Base-by-base conservation (phyloP, 2,113 vertebrate genomes). In the Colius striatus region DNA sequence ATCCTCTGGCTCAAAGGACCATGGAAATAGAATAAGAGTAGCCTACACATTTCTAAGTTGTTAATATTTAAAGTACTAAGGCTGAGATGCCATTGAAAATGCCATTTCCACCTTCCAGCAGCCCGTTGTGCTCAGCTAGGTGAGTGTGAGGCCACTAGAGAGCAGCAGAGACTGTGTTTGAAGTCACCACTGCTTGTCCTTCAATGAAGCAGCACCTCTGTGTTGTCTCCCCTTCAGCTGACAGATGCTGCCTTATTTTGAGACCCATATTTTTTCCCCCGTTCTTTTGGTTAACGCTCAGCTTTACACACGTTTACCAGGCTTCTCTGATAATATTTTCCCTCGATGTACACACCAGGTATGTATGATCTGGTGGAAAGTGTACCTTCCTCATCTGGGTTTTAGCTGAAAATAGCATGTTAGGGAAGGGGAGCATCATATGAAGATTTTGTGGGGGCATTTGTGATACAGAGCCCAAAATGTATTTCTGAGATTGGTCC, bases 161-260 rank as follows among this genome's bases (percentile, higher is more conserved):
- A 26, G 95, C 96, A 82, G 92, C 96, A 97, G 92, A 97, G 97
- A 97, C 97, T 82, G 96, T 7, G 61, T 27, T 34, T 74, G 38
- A 72, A 89, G 47, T 30, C 61, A 13, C 3, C 2, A 2, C 14
- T 1, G 25, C 0, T 3, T 5, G 26, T 25, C 22, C 9, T 19
- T 18, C 30, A 7, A 6, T 4, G n/a, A 14, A 19, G 48, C 26
- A 3, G 34, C 55, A 6, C 6, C 17, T 12, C 11, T 3, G 25
- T 2, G 8, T 6, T 15, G 5, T 8, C 16, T 16, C 7, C 43
- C 67, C 55, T 62, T 63, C 27, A 27, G 2, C 6, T 34, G 32
- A 19, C 61, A 54, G 34, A 15, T 14, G 45, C 13, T 38, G 18
- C 9, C 19, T 63, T 38, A 10, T 51, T 38, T 43, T 23, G 19